Evolutionary conservation across 2,113 vertebrate species (phyloP).

Genomic region (Coreoperca whiteheadi): DNA sequence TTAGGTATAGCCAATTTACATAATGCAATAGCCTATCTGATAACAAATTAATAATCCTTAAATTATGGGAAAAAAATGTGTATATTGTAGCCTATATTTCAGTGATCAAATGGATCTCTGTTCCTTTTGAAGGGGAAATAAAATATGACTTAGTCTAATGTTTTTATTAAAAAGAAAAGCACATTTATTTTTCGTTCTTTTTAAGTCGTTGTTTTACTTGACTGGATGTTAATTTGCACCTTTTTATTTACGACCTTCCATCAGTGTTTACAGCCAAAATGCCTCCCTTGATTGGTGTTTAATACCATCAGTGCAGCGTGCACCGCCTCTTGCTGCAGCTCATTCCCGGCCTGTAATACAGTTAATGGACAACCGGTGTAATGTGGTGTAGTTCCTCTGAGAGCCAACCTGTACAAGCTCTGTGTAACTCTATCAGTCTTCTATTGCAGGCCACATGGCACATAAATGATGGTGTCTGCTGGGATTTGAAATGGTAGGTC

Average conservation of each 20-base stretch:
- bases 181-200: neutral
- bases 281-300: conserved; percentile 37
- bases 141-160: no score
- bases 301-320: conserved; percentile 12
- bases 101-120: neutral
- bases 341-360: conserved; percentile 39
- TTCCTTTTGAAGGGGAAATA: neutral
- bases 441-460: neutral
- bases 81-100: neutral
- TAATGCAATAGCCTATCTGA: neutral
- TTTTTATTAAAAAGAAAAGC: neutral
- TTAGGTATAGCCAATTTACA: neutral
- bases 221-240: neutral
- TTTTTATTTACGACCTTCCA: conserved; percentile 6
- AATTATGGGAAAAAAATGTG: neutral
- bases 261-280: conserved; percentile 25
- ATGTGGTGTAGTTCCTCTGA: conserved; percentile 28
- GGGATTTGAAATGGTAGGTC: neutral
- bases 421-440: neutral
- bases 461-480: neutral
- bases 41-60: neutral
- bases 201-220: neutral
- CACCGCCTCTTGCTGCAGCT: conserved; percentile 41
- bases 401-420: conserved; percentile 14
- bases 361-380: conserved; percentile 25